These are phyloP conservation scores for Calephelis virginiensis DNA, from an alignment of 1,140 invertebrate species.

Conservation along the genomic window DNA sequence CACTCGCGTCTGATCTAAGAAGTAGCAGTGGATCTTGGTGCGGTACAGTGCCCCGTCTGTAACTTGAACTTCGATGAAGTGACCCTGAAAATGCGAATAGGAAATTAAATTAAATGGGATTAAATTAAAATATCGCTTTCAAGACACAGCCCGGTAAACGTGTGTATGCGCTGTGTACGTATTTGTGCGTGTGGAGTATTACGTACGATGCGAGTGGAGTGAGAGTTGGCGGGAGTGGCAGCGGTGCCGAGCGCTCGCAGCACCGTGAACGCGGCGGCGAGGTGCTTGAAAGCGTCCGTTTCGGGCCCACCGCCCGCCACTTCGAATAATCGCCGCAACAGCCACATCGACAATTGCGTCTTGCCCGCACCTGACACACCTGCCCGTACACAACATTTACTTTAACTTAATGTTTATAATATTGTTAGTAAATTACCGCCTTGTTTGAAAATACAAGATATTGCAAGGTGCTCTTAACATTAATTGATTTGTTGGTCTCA, in stretches of 20 bases:
- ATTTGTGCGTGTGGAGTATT: background rate
- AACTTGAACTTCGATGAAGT: slow-evolving; percentile 97
- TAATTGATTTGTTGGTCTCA: too few species aligned
- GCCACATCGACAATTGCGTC: slow-evolving; percentile 94
- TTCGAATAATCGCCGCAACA: slow-evolving; percentile 94
- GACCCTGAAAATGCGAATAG: slow-evolving; percentile 81
- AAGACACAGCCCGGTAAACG: background rate
- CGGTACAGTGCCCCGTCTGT: slow-evolving; percentile 96
- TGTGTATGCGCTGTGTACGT: background rate
- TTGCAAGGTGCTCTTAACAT: too few species aligned
- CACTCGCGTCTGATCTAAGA: slow-evolving; percentile 94
- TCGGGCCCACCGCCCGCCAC: slow-evolving; percentile 95
- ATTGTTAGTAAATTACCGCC: too few species aligned
- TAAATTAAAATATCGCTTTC: too few species aligned
- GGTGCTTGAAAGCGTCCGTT: slow-evolving; percentile 97
- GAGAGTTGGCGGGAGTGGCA: slow-evolving; percentile 92
- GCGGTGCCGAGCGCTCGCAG: slow-evolving; percentile 94
- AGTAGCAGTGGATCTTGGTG: slow-evolving; percentile 97
- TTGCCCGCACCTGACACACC: slow-evolving; percentile 97
- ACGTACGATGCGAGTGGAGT: slow-evolving; percentile 94
- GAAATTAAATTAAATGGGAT: too few species aligned
- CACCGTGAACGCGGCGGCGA: slow-evolving; percentile 96
- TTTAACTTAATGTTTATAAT: too few species aligned
- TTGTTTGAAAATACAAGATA: too few species aligned
- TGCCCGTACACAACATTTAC: slow-evolving; percentile 46